Evolutionary conservation across 2,797 vertebrate genomes (phyloP), one percentile per base, ranked within the genome.

Genomic region (Crenuchus spilurus): DNA sequence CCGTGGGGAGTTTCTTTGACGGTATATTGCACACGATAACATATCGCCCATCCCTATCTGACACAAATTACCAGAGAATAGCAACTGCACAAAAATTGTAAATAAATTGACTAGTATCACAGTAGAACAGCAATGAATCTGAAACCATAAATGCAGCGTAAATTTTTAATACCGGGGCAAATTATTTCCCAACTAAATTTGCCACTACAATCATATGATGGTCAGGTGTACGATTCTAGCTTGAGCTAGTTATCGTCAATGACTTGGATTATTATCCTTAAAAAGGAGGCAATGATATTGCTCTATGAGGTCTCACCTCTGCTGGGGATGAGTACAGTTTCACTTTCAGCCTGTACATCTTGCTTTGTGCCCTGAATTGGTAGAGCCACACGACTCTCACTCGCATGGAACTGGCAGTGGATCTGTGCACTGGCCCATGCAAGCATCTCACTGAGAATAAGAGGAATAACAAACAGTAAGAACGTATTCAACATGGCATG

Each of bases 391-490:
- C 96, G 91, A 85, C 88, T 95, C 89, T 99, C 96, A 0, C 97
- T 98, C 86, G 96, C 90, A 0, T 99, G 97, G 74, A 99, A 97
- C 90, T 99, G 98, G 84, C 97, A 99, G 86, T 99, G 98, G 77
- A 99, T 98, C 86, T 99, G 97, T 6, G 97, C 96, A 0, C 97
- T 99, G 83, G 98, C 95, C 98, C 98, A 99, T 0, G 97, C 98
- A 81, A 99, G 84, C 91, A 97, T 97, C 88, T 99, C 97, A 85
- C 98, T 99, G 87, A 14, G 62, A 61, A 88, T 67, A 75, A 72
- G 33, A 1, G 22, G n/a, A 14, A 42, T 18, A 16, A 6, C 20
- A 28, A n/a, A 18, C n/a, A 44, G 24, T 63, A 24, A 51, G 14
- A 7, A 58, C 6, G 44, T 28, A 9, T 11, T 18, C 5, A 44